Conservation (phyloP, 30 jellyfish, hydroid and myxozoan species). For the Turritopsis rubra region DNA sequence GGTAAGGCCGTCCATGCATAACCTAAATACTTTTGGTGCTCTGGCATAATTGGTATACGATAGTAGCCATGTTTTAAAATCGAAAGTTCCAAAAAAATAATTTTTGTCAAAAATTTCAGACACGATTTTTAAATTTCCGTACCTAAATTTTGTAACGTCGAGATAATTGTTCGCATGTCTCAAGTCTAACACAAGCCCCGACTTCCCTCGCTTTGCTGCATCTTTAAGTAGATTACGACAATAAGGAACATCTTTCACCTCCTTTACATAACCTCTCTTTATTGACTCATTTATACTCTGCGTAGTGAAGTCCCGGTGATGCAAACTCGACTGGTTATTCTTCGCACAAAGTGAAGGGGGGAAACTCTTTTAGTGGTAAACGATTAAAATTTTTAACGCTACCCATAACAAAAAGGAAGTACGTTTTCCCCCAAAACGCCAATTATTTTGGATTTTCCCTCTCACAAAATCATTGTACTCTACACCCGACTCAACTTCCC, state of each 20-base stretch:
- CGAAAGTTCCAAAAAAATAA: conserved; percentile 8
- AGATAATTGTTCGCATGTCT: not conserved
- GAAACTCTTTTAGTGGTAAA: not conserved
- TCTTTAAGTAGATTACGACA: not conserved
- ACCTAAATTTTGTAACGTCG: not conserved
- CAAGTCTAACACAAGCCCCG: conserved; percentile 3
- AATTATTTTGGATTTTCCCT: not conserved
- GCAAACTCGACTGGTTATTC: not conserved
- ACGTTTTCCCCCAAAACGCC: not conserved
- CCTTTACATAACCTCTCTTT: not conserved
- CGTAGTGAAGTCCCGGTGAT: not conserved
- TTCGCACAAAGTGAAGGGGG: not conserved
- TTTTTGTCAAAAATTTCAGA: not conserved
- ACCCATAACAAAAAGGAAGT: not conserved
- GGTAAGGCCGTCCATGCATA: not conserved
- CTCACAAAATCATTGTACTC: not conserved
- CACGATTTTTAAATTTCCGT: not conserved
- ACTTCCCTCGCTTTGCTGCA: not conserved
- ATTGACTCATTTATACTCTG: not conserved
- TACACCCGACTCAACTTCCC: not conserved
- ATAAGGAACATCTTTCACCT: not conserved
- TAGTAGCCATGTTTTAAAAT: not conserved
- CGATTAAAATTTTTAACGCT: not conserved
- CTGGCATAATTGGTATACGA: not conserved
- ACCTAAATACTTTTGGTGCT: conserved; percentile 1